Percentiles rank a stretch among this genome's conserved stretches.
Conservation (phyloP, 2,888 invertebrate species). For the Alsophila aescularia region DNA sequence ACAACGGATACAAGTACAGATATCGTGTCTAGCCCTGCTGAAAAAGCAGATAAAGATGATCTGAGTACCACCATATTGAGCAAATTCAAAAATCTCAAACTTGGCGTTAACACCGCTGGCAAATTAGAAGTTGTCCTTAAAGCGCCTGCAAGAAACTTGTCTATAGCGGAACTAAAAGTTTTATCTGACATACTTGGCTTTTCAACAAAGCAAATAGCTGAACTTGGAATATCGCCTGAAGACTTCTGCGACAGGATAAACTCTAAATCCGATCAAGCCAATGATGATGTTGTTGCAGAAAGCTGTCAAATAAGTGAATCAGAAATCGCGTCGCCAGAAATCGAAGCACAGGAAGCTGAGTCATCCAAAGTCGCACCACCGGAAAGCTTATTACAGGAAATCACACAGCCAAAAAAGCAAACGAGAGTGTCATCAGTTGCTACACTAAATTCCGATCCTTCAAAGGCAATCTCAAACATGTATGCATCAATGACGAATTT, state of each 20-base stretch:
- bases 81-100: slow-evolving; percentile 19
- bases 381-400: no score
- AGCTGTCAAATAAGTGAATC: background rate
- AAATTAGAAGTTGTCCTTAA: slow-evolving; percentile 24
- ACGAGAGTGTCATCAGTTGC: no score
- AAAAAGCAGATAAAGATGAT: background rate
- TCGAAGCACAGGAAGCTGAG: no score
- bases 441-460: no score
- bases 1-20: background rate
- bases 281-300: background rate
- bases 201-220: slow-evolving; percentile 39
- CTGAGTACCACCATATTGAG: slow-evolving; percentile 7
- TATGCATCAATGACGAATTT: slow-evolving; percentile 2
- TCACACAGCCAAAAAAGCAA: no score
- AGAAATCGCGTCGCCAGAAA: background rate
- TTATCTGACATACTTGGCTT: slow-evolving; percentile 41
- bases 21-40: background rate
- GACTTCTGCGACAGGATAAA: slow-evolving; percentile 28
- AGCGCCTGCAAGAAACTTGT: slow-evolving; percentile 33
- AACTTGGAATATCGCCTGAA: slow-evolving; percentile 23
- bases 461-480: background rate
- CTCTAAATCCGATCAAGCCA: background rate
- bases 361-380: no score
- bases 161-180: slow-evolving; percentile 41
- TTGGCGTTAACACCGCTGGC: slow-evolving; percentile 16